A percentile compares a stretch with the other conserved stretches of the same genome.
Conservation (phyloP, 2,797 vertebrate genomes). For the Crocodylus rhombifer region DNA sequence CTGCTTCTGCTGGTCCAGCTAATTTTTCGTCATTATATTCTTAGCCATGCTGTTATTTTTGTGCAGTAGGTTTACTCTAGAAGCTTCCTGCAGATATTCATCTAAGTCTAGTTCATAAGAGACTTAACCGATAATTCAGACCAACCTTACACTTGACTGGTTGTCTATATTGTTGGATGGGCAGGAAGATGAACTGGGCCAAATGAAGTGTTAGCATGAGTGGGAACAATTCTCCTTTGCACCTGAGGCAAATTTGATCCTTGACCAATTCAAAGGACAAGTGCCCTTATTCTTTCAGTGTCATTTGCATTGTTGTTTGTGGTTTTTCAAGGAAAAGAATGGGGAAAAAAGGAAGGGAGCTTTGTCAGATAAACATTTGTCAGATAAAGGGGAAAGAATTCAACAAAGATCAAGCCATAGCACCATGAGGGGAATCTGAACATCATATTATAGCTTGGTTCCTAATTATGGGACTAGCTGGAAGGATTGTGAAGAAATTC, state of each 20-base stretch:
- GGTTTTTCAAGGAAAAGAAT: neutral
- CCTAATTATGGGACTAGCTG: neutral
- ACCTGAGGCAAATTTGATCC: neutral
- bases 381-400: neutral
- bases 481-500: neutral
- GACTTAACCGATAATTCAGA: neutral
- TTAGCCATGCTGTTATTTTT: neutral
- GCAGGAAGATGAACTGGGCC: neutral
- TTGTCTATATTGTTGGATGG: neutral
- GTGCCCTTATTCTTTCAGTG: neutral
- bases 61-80: neutral
- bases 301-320: neutral
- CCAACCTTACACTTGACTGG: neutral
- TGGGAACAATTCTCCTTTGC: neutral
- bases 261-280: neutral
- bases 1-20: neutral
- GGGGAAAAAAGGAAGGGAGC: neutral
- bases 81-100: neutral
- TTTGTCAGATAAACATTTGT: neutral
- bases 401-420: neutral
- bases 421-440: neutral
- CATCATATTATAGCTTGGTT: neutral
- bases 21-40: rapidly evolving
- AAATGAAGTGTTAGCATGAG: neutral
- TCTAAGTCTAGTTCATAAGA: neutral